Base-by-base conservation (phyloP, 2,113 vertebrate genomes). In the Myanophis thanlyinensis region DNA sequence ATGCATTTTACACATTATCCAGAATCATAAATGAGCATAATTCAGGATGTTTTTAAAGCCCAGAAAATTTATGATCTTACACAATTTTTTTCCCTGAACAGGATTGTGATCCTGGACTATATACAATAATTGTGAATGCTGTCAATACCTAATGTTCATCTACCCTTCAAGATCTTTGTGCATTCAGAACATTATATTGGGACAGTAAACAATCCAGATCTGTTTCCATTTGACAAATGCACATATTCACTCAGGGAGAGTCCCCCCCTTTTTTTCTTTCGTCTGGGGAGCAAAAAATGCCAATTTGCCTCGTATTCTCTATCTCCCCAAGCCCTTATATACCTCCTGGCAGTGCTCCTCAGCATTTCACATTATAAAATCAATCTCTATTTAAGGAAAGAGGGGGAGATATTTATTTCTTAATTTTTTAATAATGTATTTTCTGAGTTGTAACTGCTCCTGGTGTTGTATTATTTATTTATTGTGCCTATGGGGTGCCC, bases 391-490 rank as follows among this genome's bases (percentile, higher is more conserved):
- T 97, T 97, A 97, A 96, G 97, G 96, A 96, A 97, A 93, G 97
- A 90, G 91, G 22, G 54, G 56, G 23, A 90, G 96, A 96, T 97
- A 97, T 97, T 97, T 98, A 97, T 98, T 97, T 97, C 93, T 97
- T 97, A 97, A 96, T 98, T 98, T 98, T 97, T 98, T 97, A 97
- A 97, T 97, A 97, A 97, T 97, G 94, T 96, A 96, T 97, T 98
- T 97, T 97, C 95, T 97, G 97, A 97, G 97, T 97, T 97, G 95
- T 96, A 98, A 95, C 92, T 94, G 92, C 94, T 95, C 11, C 96
- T 85, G 56, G 94, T 96, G 95, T 96, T 96, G 95, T 97, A 96
- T 98, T 97, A 97, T 97, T 98, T 98, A 97, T 98, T 98, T 97
- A 96, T 96, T 93, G 90, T 89, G 89, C 96, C 96, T 97, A 94